These are phyloP conservation scores for Heteropelma amictum DNA, from an alignment of 2,888 invertebrate genomes.

Conservation along the genomic window DNA sequence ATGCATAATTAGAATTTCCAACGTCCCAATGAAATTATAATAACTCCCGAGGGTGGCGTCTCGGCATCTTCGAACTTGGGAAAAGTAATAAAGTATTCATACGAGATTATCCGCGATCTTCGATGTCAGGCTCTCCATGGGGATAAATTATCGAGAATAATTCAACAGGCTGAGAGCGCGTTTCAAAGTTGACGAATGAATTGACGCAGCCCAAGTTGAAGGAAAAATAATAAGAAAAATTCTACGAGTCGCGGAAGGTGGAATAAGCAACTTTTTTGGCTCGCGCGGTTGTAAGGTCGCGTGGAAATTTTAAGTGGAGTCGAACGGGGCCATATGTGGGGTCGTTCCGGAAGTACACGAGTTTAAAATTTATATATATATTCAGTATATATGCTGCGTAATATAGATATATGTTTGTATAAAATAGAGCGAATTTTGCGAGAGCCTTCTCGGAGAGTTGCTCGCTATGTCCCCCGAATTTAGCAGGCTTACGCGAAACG, in stretches of 20 bases:
- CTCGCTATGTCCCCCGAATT: conserved; percentile 43
- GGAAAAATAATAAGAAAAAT: background rate
- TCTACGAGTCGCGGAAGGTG: too few species aligned
- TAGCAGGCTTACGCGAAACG: conserved; percentile 50
- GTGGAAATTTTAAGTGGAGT: conserved; percentile 46
- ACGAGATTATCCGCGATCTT: background rate
- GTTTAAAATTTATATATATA: background rate
- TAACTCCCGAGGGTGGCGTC: background rate
- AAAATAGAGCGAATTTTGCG: background rate
- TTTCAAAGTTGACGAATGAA: background rate
- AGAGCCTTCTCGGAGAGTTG: background rate
- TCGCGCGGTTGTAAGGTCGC: conserved; percentile 33
- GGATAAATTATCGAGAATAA: conserved; percentile 26
- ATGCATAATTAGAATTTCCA: too few species aligned
- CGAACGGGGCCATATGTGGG: conserved; percentile 11
- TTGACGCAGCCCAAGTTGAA: background rate
- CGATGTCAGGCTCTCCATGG: background rate
- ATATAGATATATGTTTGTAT: too few species aligned
- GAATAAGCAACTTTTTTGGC: background rate
- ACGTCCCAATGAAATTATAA: background rate
- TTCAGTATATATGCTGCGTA: background rate
- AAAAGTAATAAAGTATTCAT: background rate
- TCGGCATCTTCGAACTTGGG: background rate
- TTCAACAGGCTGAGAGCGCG: conserved; percentile 4
- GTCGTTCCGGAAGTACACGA: background rate